Percentiles rank a stretch among this genome's conserved stretches.
Conservation (phyloP, 1,140 invertebrate genomes). For the Neodiprion lecontei region DNA sequence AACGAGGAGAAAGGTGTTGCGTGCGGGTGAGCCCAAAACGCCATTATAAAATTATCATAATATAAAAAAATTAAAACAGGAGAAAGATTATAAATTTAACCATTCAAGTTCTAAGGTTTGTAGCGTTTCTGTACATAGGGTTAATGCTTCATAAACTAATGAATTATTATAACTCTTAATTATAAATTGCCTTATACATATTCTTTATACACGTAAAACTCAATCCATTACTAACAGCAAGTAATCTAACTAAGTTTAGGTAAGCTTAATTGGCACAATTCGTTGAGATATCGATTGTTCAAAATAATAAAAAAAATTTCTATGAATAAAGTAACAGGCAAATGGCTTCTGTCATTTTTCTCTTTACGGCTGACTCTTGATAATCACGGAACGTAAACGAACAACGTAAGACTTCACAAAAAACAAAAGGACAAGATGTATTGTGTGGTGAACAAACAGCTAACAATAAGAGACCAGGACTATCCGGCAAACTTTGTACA, state of each 20-base stretch:
- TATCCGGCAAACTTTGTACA: no score
- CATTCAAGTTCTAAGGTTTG: background rate
- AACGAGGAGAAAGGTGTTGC: background rate
- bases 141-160: constrained; percentile 26
- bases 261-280: background rate
- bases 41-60: background rate
- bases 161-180: constrained; percentile 27
- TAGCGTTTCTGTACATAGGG: constrained; percentile 32
- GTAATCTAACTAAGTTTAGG: background rate
- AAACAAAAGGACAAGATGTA: no score
- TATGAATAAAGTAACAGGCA: no score
- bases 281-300: background rate
- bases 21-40: background rate
- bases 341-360: no score
- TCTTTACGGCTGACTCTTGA: no score
- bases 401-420: no score
- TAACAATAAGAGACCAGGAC: no score
- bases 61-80: constrained; percentile 4
- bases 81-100: constrained; percentile 5
- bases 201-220: background rate
- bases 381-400: no score
- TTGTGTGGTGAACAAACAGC: no score
- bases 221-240: background rate
- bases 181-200: constrained; percentile 24
- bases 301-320: background rate